Evolutionary conservation across 1,140 invertebrate genomes (phyloP).

Genomic region (Diorhabda elongata): DNA sequence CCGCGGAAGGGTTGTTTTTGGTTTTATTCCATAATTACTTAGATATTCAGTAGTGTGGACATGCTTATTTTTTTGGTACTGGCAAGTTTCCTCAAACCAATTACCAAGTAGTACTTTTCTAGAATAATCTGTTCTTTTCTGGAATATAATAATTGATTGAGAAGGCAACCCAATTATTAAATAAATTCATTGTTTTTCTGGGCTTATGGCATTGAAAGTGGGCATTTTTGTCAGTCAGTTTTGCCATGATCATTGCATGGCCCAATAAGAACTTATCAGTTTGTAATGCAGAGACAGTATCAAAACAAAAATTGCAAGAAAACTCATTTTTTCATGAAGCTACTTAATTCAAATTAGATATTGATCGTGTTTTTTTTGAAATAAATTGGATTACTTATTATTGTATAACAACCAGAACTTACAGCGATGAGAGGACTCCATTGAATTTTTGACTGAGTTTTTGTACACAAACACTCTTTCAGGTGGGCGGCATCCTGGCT

Average conservation of each 20-base stretch:
- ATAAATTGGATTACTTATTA: no score
- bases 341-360: no score
- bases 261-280: no score
- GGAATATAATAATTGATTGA: conserved; percentile 1
- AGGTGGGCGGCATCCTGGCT: no score
- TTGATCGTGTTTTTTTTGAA: no score
- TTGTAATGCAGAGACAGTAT: no score
- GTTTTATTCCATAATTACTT: conserved; percentile 15
- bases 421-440: not conserved
- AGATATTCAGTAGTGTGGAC: conserved; percentile 13
- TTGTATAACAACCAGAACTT: not conserved
- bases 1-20: conserved; percentile 1
- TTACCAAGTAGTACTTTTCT: conserved; percentile 21
- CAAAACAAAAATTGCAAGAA: no score
- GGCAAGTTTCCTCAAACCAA: conserved; percentile 20
- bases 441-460: not conserved
- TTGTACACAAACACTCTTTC: not conserved
- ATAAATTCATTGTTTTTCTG: no score
- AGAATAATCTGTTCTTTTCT: conserved; percentile 14
- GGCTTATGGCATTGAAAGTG: no score
- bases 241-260: no score
- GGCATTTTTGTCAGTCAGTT: no score
- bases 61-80: conserved; percentile 15
- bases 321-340: no score
- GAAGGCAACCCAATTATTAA: not conserved